Evolutionary conservation across 2,888 invertebrate genomes (phyloP).

Genomic region (Pristionchus mayeri): DNA sequence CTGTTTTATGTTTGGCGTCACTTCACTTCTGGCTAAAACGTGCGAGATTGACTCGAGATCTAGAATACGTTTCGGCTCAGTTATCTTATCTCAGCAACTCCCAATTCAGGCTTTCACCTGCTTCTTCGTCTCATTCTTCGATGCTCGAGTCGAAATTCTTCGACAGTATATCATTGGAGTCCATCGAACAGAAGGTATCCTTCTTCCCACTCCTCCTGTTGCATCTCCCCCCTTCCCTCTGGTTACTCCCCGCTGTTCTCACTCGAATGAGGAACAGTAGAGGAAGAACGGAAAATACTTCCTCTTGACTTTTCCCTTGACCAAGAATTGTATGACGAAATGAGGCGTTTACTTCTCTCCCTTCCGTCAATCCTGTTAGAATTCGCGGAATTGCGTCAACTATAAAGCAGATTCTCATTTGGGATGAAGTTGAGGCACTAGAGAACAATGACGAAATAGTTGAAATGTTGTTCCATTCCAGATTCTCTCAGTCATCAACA

Average conservation of each 20-base stretch:
- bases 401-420: neutral
- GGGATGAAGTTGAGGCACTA: too few relatives aligned
- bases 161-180: neutral
- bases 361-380: neutral
- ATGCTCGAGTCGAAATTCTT: neutral
- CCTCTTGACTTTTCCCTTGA: neutral
- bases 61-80: too few relatives aligned
- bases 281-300: too few relatives aligned
- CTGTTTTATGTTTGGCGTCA: neutral
- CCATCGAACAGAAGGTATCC: neutral
- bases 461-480: neutral
- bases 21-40: neutral
- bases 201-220: too few relatives aligned
- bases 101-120: neutral
- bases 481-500: neutral
- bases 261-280: too few relatives aligned
- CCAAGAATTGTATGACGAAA: neutral
- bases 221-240: neutral
- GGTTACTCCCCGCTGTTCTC: neutral
- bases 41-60: too few relatives aligned
- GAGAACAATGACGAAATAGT: neutral
- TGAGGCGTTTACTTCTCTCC: neutral
- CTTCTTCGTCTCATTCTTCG: neutral
- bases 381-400: neutral
- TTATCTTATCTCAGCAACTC: too few relatives aligned